phyloP scores from a whole-genome alignment of 64 coral and sea anemone species.

The Pachyseris speciosa region DNA sequence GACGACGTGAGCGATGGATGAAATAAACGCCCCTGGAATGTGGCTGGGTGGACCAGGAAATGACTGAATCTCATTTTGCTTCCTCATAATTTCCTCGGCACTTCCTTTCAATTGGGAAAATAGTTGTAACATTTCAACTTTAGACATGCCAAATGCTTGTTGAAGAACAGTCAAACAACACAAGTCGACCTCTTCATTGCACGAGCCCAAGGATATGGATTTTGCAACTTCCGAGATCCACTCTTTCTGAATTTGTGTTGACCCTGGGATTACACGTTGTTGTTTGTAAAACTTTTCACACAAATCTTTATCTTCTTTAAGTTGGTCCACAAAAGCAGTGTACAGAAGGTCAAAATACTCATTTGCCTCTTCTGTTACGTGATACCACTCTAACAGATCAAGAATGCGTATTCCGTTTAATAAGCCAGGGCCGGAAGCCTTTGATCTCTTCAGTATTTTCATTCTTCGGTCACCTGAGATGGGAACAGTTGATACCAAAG shows the following conservation, averaged over 20 bases:
- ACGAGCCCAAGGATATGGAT: neutral
- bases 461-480: neutral
- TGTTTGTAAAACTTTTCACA: neutral
- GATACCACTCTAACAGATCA: neutral
- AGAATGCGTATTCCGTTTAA: neutral
- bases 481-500: neutral
- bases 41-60: too few species aligned
- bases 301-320: neutral
- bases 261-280: too few species aligned
- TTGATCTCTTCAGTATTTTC: neutral
- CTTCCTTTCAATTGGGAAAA: neutral
- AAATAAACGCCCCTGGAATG: neutral
- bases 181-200: neutral
- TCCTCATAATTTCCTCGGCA: neutral
- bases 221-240: neutral
- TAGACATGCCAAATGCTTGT: neutral
- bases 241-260: neutral
- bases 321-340: neutral
- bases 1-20: neutral
- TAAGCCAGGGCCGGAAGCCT: neutral
- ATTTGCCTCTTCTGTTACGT: neutral
- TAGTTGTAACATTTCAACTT: neutral
- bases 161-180: neutral
- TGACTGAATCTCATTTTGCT: neutral
- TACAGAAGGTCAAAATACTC: conserved; percentile 6